These are phyloP conservation scores for Oscheius sp. DNA, from an alignment of 2,888 invertebrate species.

Conservation along the genomic window DNA sequence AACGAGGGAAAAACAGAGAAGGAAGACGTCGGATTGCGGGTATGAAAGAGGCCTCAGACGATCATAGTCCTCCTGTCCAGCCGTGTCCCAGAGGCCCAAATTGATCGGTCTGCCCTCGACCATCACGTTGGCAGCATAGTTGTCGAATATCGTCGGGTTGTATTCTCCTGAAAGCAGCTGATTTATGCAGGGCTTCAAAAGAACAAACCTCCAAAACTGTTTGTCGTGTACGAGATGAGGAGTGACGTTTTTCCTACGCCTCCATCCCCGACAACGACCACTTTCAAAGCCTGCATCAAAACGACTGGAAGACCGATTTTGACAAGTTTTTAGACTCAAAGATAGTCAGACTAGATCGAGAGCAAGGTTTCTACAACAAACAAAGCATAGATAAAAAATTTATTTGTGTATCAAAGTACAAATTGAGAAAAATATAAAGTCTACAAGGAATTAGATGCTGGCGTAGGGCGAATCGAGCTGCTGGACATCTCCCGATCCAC, in stretches of 20 bases:
- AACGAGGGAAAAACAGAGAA: conserved; percentile 97
- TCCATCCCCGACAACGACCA: conserved; percentile 87
- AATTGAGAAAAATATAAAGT: too few species aligned
- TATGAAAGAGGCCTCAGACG: conserved; percentile 63
- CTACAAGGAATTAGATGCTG: too few species aligned
- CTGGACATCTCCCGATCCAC: too few species aligned
- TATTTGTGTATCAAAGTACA: too few species aligned
- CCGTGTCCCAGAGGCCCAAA: conserved; percentile 68
- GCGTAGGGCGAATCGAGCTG: too few species aligned
- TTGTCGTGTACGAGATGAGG: conserved; percentile 98
- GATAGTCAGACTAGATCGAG: too few species aligned
- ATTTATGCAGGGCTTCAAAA: conserved; percentile 78
- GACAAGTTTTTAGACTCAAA: too few species aligned
- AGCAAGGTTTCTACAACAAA: too few species aligned
- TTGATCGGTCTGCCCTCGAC: conserved; percentile 71
- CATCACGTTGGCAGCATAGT: conserved; percentile 73
- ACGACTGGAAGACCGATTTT: not conserved
- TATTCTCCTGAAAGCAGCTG: conserved; percentile 78
- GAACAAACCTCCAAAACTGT: conserved; percentile 99
- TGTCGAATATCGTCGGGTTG: conserved; percentile 88
- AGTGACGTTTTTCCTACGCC: conserved; percentile 84
- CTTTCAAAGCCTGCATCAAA: conserved; percentile 90
- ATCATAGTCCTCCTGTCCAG: conserved; percentile 67
- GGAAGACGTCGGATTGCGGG: conserved; percentile 64
- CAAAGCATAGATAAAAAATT: too few species aligned